phyloP scores from a whole-genome alignment of 2,888 invertebrate genomes.

The Drosophila niveifrons region DNA sequence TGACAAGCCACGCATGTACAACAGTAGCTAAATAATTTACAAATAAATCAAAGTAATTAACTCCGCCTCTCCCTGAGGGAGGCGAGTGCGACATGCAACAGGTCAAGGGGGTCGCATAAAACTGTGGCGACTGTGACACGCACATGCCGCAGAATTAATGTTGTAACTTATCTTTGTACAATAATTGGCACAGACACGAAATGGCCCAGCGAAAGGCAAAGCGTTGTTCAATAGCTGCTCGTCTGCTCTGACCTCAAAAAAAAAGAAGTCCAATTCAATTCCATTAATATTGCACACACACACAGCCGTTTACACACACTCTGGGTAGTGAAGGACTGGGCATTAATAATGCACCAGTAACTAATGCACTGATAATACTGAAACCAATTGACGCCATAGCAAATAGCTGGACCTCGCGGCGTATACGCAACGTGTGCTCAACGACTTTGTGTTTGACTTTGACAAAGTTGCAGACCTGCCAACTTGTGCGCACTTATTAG shows the following conservation, averaged over 20 bases:
- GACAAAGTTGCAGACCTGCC: slow-evolving; percentile 62
- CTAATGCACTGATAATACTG: slow-evolving; percentile 73
- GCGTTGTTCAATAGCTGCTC: slow-evolving; percentile 21
- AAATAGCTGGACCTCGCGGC: slow-evolving; percentile 22
- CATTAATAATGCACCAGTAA: slow-evolving; percentile 72
- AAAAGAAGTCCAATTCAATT: slow-evolving; percentile 34
- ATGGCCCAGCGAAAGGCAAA: slow-evolving; percentile 9
- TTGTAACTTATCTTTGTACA: slow-evolving; percentile 46
- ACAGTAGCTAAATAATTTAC: slow-evolving; percentile 56
- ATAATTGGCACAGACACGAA: slow-evolving; percentile 57
- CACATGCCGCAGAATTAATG: slow-evolving; percentile 44
- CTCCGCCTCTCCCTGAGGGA: slow-evolving; percentile 36
- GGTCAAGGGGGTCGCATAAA: slow-evolving; percentile 54
- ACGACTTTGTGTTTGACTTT: slow-evolving; percentile 73
- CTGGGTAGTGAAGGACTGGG: slow-evolving; percentile 39
- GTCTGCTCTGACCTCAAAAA: slow-evolving; percentile 2
- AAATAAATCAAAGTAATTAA: slow-evolving; percentile 79
- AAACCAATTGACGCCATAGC: slow-evolving; percentile 48
- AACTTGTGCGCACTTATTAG: slow-evolving; percentile 59
- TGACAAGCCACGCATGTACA: slow-evolving; percentile 59
- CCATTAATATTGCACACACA: slow-evolving; percentile 48
- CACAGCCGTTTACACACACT: slow-evolving; percentile 14
- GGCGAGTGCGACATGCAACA: slow-evolving; percentile 64
- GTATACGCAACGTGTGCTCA: slow-evolving; percentile 24
- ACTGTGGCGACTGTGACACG: slow-evolving; percentile 35